Evolutionary conservation across 2,113 vertebrate species (phyloP).

Genomic region (Callithrix jacchus): DNA sequence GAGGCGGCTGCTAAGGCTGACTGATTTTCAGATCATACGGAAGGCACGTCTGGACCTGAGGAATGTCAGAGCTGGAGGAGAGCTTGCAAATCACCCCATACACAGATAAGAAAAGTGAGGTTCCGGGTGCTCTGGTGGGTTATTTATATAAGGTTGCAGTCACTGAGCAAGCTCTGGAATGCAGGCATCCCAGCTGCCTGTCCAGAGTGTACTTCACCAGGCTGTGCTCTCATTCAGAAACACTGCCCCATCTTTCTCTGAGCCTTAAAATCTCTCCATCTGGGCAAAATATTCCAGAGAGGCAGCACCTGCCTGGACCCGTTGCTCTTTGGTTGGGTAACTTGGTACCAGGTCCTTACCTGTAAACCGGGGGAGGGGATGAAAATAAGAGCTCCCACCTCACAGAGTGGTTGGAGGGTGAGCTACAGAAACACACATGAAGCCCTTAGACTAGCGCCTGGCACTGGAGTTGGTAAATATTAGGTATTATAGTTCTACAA

Average conservation of each 20-base stretch:
- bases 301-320: too few species aligned
- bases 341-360: not conserved
- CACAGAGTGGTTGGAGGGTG: too few species aligned
- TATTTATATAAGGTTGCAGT: not conserved
- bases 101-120: not conserved
- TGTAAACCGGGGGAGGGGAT: not conserved
- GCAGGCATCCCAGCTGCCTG: not conserved
- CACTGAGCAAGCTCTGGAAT: not conserved
- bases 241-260: not conserved
- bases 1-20: not conserved
- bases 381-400: not conserved
- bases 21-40: not conserved
- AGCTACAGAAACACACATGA: not conserved
- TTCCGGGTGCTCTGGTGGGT: not conserved
- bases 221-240: not conserved
- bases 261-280: not conserved
- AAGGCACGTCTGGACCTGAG: not conserved
- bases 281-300: not conserved
- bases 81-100: not conserved
- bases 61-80: not conserved
- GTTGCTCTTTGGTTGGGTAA: not conserved
- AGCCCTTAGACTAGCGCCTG: not conserved
- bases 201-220: rapidly evolving
- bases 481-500: not conserved
- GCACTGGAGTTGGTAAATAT: rapidly evolving